These are phyloP conservation scores for Araneus ventricosus DNA, from an alignment of 1,140 invertebrate species.

Conservation along the genomic window DNA sequence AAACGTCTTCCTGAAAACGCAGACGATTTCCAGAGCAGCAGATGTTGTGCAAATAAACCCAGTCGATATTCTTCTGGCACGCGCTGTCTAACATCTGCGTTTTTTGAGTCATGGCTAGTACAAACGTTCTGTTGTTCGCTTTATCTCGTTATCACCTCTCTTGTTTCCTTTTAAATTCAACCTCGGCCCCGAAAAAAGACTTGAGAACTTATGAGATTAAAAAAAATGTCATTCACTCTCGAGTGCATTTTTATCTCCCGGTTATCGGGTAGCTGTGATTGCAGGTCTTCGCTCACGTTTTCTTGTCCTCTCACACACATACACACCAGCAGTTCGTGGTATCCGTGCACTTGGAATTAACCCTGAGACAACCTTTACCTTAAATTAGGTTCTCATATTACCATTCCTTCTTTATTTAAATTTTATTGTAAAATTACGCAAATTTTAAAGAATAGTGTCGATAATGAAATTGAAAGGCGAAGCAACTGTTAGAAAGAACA, in stretches of 20 bases:
- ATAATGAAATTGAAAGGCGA: too few species aligned
- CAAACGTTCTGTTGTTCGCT: background rate
- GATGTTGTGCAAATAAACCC: constrained; percentile 1
- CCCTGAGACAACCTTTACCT: background rate
- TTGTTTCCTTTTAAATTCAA: constrained; percentile 3
- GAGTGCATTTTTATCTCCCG: background rate
- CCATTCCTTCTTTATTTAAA: too few species aligned
- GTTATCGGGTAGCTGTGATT: background rate
- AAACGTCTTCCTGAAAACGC: background rate
- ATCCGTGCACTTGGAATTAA: background rate
- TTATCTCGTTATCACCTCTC: background rate
- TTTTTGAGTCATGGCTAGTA: background rate
- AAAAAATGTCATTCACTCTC: constrained; percentile 12
- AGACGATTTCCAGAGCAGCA: background rate
- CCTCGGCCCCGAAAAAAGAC: background rate
- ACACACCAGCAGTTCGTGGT: background rate
- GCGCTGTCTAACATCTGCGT: background rate
- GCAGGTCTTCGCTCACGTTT: background rate
- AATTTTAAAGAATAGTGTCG: too few species aligned
- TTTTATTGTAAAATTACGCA: too few species aligned
- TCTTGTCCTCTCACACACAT: too few species aligned
- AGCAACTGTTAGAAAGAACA: too few species aligned
- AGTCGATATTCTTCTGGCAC: background rate
- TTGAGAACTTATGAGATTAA: constrained; percentile 17
- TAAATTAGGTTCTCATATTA: too few species aligned